Conservation (phyloP, 2,113 vertebrate species). For the Okapia johnstoni region DNA sequence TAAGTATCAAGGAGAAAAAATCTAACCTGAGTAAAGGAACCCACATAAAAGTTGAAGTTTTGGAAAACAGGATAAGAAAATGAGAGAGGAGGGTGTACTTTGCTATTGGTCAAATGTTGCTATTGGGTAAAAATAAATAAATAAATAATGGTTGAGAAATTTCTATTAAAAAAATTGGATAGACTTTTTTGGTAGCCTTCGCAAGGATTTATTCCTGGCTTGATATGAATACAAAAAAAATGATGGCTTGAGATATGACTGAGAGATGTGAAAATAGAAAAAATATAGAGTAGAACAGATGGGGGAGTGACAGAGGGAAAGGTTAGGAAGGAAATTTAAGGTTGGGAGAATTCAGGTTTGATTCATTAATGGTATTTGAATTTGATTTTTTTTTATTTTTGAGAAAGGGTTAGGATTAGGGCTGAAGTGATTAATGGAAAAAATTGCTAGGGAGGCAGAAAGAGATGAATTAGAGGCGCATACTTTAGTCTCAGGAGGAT, state of each 20-base stretch:
- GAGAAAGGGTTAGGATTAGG: not conserved
- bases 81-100: not conserved
- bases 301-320: not conserved
- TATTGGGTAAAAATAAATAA: not conserved
- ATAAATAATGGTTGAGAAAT: not conserved
- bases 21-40: not conserved
- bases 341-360: not conserved
- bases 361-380: not conserved
- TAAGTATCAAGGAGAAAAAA: not conserved
- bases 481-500: not conserved
- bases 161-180: not conserved
- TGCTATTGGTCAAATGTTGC: not conserved
- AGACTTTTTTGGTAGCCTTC: not conserved
- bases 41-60: not conserved
- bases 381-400: not conserved
- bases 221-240: not conserved
- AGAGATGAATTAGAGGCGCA: not conserved
- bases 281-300: not conserved
- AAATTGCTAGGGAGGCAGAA: not conserved
- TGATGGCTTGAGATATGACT: not conserved
- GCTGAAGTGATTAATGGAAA: not conserved
- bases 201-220: not conserved
- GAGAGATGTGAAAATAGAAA: not conserved
- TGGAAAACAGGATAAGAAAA: not conserved
- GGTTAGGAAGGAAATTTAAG: not conserved